Percentiles rank a stretch among this genome's conserved stretches.
phyloP scores from a whole-genome alignment of 2,797 vertebrate genomes.

The Gambusia yucatana region DNA sequence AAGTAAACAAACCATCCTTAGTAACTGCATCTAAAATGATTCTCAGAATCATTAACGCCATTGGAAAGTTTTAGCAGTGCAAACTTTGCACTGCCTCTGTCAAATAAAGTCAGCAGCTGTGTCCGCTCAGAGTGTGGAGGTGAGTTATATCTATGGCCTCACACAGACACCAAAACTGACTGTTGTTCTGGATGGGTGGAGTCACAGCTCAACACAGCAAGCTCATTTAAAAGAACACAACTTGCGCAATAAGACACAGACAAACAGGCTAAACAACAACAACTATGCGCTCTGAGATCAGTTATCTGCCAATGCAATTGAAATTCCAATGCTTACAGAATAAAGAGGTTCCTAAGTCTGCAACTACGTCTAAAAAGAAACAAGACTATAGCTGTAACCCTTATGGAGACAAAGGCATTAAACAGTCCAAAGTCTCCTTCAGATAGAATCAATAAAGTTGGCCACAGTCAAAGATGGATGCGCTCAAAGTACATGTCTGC shows the following conservation, averaged over 20 bases:
- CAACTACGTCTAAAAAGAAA: neutral
- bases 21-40: slow-evolving; percentile 35
- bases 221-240: neutral
- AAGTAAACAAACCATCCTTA: slow-evolving; percentile 41
- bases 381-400: neutral
- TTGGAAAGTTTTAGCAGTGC: slow-evolving; percentile 9
- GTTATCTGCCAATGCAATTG: neutral
- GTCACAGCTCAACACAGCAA: neutral
- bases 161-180: neutral
- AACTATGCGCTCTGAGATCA: neutral
- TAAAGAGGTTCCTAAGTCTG: neutral
- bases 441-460: slow-evolving; percentile 16
- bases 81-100: no score
- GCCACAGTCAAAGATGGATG: neutral
- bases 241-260: neutral
- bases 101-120: neutral
- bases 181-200: neutral
- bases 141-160: neutral
- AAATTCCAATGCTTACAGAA: neutral
- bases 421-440: slow-evolving; percentile 52
- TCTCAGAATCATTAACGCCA: slow-evolving; percentile 61
- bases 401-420: slow-evolving; percentile 12
- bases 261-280: neutral
- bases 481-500: slow-evolving; percentile 4
- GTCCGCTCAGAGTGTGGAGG: neutral